These are phyloP conservation scores for Halcyon leucocephala DNA, from an alignment of 2,797 vertebrate genomes.

Conservation along the genomic window DNA sequence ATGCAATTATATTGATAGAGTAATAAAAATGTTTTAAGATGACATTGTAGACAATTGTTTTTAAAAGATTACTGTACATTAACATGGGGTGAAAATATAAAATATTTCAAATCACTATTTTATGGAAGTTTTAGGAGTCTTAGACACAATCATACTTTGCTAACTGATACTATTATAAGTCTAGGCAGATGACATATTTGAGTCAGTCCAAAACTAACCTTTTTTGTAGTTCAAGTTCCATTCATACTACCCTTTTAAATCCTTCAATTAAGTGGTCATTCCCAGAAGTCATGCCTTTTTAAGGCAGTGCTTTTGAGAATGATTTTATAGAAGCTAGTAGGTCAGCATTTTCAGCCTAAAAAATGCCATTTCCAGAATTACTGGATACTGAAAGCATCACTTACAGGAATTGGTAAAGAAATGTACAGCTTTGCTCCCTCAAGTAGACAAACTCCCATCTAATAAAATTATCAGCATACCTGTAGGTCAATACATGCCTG, in stretches of 20 bases:
- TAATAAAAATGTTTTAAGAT: neutral
- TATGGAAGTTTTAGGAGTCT: neutral
- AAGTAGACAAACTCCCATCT: neutral
- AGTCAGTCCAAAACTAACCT: neutral
- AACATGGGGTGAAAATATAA: neutral
- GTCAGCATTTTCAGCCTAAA: neutral
- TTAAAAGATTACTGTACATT: neutral
- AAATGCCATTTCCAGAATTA: neutral
- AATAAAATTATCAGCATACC: neutral
- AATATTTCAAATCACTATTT: neutral
- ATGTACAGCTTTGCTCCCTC: neutral
- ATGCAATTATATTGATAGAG: neutral
- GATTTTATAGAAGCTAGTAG: neutral
- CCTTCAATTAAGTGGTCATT: neutral
- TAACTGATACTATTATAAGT: neutral
- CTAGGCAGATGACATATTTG: neutral
- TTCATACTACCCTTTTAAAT: neutral
- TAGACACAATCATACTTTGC: neutral
- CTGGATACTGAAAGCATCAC: neutral
- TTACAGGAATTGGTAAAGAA: conserved; percentile 20
- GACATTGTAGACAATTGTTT: neutral
- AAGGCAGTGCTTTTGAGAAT: neutral
- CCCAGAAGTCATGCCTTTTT: neutral
- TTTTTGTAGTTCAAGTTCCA: neutral
- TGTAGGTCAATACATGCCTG: neutral